Conservation (phyloP, 2,888 invertebrate genomes). For the Pimpla rufipes region DNA sequence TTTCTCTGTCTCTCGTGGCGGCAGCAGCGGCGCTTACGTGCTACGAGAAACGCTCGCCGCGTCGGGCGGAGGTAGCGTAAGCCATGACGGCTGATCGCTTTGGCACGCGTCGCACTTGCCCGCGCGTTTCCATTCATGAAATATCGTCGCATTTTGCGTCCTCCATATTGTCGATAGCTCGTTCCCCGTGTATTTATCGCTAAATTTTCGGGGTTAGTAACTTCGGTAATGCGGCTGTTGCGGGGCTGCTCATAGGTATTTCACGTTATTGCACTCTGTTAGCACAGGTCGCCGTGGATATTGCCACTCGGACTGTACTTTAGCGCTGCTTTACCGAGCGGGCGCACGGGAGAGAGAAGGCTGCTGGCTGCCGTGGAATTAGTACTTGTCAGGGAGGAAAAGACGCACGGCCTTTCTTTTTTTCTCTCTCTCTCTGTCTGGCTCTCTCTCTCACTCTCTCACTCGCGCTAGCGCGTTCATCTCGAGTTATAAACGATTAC, state of each 20-base stretch:
- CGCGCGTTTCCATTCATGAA: slow-evolving; percentile 62
- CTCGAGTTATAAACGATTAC: slow-evolving; percentile 23
- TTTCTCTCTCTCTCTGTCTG: slow-evolving; percentile 1
- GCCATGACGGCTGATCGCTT: slow-evolving; percentile 71
- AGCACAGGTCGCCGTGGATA: not conserved
- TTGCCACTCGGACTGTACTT: slow-evolving; percentile 18
- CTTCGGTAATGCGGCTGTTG: too few species aligned
- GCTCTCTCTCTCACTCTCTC: too few species aligned
- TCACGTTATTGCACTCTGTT: not conserved
- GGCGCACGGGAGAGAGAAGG: not conserved
- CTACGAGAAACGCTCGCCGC: slow-evolving; percentile 19
- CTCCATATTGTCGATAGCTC: not conserved
- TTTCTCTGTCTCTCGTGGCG: not conserved
- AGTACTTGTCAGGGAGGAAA: slow-evolving; percentile 36
- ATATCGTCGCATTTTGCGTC: not conserved
- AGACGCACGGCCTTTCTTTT: not conserved
- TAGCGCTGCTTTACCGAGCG: slow-evolving; percentile 55
- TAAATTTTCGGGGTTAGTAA: not conserved
- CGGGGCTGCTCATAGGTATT: not conserved
- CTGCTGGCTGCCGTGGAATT: slow-evolving; percentile 18
- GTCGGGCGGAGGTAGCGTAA: slow-evolving; percentile 31
- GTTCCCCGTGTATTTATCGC: not conserved
- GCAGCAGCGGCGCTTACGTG: slow-evolving; percentile 29
- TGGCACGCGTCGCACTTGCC: slow-evolving; percentile 68
- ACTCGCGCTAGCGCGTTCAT: not conserved